Percentiles rank a stretch among this genome's conserved stretches.
phyloP scores from a whole-genome alignment of 2,797 vertebrate species.

The Myotis daubentonii region DNA sequence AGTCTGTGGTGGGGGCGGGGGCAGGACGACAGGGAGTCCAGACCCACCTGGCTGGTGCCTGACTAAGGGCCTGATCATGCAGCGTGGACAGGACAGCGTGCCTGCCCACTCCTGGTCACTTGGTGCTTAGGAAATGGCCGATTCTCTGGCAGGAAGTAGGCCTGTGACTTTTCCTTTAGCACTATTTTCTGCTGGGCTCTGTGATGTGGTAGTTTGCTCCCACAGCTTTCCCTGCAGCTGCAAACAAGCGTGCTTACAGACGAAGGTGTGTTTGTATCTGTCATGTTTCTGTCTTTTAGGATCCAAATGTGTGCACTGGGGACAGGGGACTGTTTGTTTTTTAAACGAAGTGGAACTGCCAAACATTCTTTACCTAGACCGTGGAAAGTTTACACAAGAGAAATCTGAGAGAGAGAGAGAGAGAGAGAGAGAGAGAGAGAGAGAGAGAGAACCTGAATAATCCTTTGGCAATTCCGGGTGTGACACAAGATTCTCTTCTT shows the following conservation, averaged over 20 bases:
- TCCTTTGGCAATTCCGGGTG: slow-evolving; percentile 44
- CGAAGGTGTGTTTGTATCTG: slow-evolving; percentile 69
- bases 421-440: background rate
- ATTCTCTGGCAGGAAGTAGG: background rate
- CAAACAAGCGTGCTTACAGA: slow-evolving; percentile 1
- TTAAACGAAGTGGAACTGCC: slow-evolving; percentile 68
- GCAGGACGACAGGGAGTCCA: background rate
- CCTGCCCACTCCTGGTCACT: background rate
- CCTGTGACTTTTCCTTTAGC: background rate
- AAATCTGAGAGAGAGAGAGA: background rate
- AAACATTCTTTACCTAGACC: slow-evolving; percentile 6
- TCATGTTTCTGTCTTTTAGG: slow-evolving; percentile 54
- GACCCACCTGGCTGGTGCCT: background rate
- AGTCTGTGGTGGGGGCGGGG: background rate
- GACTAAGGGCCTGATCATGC: background rate
- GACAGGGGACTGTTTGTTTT: slow-evolving; percentile 59
- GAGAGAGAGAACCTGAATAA: background rate
- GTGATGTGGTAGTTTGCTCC: background rate
- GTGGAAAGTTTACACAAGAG: slow-evolving; percentile 51
- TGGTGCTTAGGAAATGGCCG: background rate
- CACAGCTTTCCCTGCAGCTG: slow-evolving; percentile 9
- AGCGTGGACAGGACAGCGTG: rapidly evolving
- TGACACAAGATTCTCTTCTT: slow-evolving; percentile 59
- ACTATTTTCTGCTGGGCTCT: background rate
- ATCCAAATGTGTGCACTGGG: slow-evolving; percentile 20